Base-by-base conservation (phyloP, 2,888 invertebrate genomes). In the Ochropleura plecta region DNA sequence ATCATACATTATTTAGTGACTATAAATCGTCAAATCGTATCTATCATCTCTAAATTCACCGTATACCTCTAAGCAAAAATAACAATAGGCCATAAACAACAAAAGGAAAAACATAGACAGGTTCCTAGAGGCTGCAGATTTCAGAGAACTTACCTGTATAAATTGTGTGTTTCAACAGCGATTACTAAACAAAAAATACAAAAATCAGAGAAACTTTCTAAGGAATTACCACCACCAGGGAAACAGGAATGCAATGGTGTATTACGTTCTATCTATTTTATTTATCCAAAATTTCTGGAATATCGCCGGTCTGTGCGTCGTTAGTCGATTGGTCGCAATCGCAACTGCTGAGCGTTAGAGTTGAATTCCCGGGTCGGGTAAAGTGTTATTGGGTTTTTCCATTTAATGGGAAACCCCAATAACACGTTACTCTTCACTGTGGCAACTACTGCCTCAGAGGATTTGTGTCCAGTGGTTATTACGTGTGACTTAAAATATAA, bases 11-110 rank as follows among this genome's bases (percentile, higher is more conserved):
- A 46, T 70, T 71, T 53, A 40, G 46, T 16, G 46, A n/a, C 30
- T 46, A 40, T 44, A 69, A 48, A 55, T 44, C 42, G 14, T 59
- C 30, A 16, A 30, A 59, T 59, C 59, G 8, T 40, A 59, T 55
- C 12, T 42, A n/a, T 69, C 9, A 53, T 59, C 16, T 44, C 53
- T 62, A 55, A 76, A 76, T 55, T 59, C 42, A 18, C 57, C 42
- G 40, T 42, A 16, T 42, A 42, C 14, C 14, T 44, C 30, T 18
- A 14, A 44, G 51, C 44, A 42, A 30, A 44, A 30, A 18, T 48
- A 14, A 20, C 12, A 12, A 16, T n/a, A 7, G 10, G 3, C 20
- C n/a, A 14, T 16, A 5, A 20, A 16, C 14, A 40, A 48, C 66
- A 65, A 40, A 20, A 6, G 9, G 8, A n/a, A 5, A 30, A 7